phyloP scores from a whole-genome alignment of 2,113 vertebrate species.

The Podilymbus podiceps region DNA sequence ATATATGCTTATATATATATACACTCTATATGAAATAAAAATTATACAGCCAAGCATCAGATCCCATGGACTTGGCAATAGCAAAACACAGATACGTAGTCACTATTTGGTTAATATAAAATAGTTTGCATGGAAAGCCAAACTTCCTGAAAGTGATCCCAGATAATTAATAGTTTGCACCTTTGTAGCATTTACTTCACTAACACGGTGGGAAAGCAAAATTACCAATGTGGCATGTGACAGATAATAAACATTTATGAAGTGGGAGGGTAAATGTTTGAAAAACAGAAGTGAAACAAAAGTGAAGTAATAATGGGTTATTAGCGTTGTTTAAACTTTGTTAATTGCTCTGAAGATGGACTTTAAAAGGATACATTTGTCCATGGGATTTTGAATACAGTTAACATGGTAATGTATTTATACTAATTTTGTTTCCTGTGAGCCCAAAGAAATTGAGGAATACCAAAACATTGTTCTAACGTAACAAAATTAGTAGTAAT shows the following conservation, averaged over 20 bases:
- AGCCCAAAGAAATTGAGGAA: conserved; percentile 65
- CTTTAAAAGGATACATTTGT: conserved; percentile 75
- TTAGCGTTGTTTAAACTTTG: conserved; percentile 7
- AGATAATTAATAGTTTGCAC: background rate
- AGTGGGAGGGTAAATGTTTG: background rate
- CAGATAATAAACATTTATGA: background rate
- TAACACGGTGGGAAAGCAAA: background rate
- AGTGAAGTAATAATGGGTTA: background rate
- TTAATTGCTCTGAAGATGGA: background rate
- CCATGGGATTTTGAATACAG: conserved; percentile 84
- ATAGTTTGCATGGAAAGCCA: background rate
- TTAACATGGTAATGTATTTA: conserved; percentile 82
- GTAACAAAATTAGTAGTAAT: conserved; percentile 88
- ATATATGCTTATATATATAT: conserved; percentile 71
- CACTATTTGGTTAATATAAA: conserved; percentile 7
- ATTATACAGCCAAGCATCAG: conserved; percentile 85
- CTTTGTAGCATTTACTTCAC: background rate
- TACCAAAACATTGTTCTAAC: conserved; percentile 49
- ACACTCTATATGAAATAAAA: conserved; percentile 54
- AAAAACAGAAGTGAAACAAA: conserved; percentile 7
- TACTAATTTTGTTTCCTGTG: conserved; percentile 89
- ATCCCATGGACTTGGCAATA: conserved; percentile 83
- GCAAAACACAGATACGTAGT: background rate
- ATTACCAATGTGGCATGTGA: background rate
- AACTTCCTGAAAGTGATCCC: background rate